Base-by-base conservation (phyloP, 2,113 vertebrate genomes). In the Porphyrio hochstetteri region DNA sequence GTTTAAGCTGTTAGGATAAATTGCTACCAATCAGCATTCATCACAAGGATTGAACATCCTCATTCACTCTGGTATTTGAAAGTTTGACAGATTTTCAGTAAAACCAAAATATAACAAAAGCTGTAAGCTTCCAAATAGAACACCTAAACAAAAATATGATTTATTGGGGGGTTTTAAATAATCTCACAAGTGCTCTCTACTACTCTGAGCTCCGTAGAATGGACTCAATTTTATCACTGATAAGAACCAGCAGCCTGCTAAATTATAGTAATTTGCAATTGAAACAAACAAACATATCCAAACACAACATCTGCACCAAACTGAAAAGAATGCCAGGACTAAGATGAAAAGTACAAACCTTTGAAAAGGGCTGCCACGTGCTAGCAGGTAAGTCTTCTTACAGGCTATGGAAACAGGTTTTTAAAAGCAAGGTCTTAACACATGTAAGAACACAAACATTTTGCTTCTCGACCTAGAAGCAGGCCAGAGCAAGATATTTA, bases 371-470 rank as follows among this genome's bases (percentile, higher is more conserved):
- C 5, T 48, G 46, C 9, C 11, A 10, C 23, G 18, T 1, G 4
- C 17, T 36, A 70, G 29, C 52, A 57, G 68, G 36, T 42, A 74
- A 77, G 13, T 13, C 20, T 40, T 53, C 70, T 46, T 23, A 33
- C 4, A 7, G 7, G 38, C 4, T 7, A 35, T 1, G 3, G 11
- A 57, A 68, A 69, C 65, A 16, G 1, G 13, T 15, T 29, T 64
- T 36, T 4, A 31, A 50, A 76, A 63, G n/a, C 16, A 63, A 46
- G 44, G 18, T 33, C 38, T 16, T 65, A 55, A 46, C 42, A 42
- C 13, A 14, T 10, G 23, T 36, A 74, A 6, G 53, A 59, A 75
- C 16, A 38, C 31, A 53, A 90, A 35, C 29, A 8, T 31, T 36
- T 42, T 29, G 35, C 40, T 60, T 27, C 61, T 28, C 42, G 68